phyloP scores from a whole-genome alignment of 2,888 invertebrate genomes.

The Sussaba pulchella region DNA sequence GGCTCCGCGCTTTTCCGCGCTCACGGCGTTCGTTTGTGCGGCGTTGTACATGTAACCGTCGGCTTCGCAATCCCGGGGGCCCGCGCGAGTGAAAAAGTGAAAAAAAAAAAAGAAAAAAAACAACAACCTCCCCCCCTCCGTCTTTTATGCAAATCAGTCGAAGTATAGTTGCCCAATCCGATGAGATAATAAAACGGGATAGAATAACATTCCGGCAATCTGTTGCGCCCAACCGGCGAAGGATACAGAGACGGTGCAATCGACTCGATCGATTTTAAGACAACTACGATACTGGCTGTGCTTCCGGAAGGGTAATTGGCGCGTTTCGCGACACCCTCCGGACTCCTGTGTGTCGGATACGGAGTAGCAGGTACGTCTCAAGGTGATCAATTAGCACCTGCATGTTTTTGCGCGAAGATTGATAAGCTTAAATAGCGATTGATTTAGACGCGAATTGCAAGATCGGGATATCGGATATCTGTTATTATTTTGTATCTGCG shows the following conservation, averaged over 20 bases:
- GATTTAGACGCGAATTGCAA: neutral
- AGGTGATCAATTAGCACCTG: neutral
- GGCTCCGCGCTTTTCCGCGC: conserved; percentile 36
- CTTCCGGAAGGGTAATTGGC: conserved; percentile 20
- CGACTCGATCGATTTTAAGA: neutral
- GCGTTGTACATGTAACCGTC: neutral
- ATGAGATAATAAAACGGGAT: too few species aligned
- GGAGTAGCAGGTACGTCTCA: conserved; percentile 27
- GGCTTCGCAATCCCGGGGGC: neutral
- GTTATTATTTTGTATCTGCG: neutral
- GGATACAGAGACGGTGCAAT: neutral
- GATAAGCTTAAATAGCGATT: neutral
- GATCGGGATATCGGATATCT: neutral
- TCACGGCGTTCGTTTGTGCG: conserved; percentile 25
- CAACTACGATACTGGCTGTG: neutral
- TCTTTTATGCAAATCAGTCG: neutral
- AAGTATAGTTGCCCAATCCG: too few species aligned
- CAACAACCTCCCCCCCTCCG: too few species aligned
- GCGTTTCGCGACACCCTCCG: conserved; percentile 30
- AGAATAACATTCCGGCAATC: too few species aligned
- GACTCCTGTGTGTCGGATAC: conserved; percentile 36
- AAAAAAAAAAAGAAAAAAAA: too few species aligned
- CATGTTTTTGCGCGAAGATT: neutral
- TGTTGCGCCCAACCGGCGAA: conserved; percentile 8
- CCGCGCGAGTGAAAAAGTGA: conserved; percentile 2